Evolutionary conservation across 2,888 invertebrate species (phyloP).

Genomic region (Leptarthrus brevirostris): DNA sequence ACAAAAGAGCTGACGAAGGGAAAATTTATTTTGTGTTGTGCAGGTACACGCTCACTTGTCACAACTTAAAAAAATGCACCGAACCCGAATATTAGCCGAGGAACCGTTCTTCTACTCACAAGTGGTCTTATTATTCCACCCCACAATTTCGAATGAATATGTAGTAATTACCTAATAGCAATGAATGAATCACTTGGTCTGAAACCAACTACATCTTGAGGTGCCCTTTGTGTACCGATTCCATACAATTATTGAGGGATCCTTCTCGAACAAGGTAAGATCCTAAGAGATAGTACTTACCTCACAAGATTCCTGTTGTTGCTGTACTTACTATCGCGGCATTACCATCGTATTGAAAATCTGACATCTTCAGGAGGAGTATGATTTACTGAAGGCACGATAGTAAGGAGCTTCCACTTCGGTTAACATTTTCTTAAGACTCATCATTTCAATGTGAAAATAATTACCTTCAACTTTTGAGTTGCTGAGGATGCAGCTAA

Average conservation of each 20-base stretch:
- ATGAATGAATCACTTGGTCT: conserved; percentile 29
- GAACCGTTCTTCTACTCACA: background rate
- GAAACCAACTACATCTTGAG: conserved; percentile 31
- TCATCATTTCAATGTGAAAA: conserved; percentile 26
- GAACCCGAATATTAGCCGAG: background rate
- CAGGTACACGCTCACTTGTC: background rate
- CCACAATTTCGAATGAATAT: conserved; percentile 25
- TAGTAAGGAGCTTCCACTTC: conserved; percentile 6
- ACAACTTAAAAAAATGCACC: background rate
- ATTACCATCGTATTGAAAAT: background rate
- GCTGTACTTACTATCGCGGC: background rate
- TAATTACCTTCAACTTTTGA: conserved; percentile 35
- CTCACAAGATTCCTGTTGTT: background rate
- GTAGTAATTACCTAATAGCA: conserved; percentile 37
- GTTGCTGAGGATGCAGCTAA: background rate
- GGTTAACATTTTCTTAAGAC: conserved; percentile 23
- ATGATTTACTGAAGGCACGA: background rate
- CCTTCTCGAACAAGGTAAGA: conserved; percentile 30
- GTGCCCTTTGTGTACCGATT: conserved; percentile 15
- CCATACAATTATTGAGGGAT: conserved; percentile 32
- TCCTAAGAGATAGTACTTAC: conserved; percentile 13
- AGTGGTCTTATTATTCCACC: conserved; percentile 22
- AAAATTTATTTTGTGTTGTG: background rate
- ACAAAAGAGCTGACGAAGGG: conserved; percentile 23
- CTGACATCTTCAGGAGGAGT: background rate